phyloP scores from a whole-genome alignment of 1,140 invertebrate species.

The Solen grandis region DNA sequence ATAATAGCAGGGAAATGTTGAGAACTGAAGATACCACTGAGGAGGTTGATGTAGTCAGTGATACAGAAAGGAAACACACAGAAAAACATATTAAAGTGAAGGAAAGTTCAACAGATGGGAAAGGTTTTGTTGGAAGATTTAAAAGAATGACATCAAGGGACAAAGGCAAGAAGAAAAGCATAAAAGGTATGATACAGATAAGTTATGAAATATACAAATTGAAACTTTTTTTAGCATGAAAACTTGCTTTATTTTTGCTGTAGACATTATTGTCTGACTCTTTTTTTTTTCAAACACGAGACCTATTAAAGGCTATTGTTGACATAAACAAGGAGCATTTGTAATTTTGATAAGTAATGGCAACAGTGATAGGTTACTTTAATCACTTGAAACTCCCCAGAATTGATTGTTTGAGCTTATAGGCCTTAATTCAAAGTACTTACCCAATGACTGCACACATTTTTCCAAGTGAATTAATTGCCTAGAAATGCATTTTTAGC shows the following conservation, averaged over 20 bases:
- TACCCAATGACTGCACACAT: too few species aligned
- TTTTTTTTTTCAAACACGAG: not conserved
- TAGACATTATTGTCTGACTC: conserved; percentile 3
- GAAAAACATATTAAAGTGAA: conserved; percentile 28
- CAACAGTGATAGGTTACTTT: too few species aligned
- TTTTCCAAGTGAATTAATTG: too few species aligned
- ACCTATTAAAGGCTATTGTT: not conserved
- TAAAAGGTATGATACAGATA: conserved; percentile 18
- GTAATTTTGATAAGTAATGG: conserved; percentile 28
- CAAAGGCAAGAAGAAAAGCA: conserved; percentile 1
- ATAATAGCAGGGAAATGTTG: not conserved
- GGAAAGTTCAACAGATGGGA: conserved; percentile 15
- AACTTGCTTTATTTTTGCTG: not conserved
- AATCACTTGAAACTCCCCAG: too few species aligned
- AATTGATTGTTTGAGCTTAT: too few species aligned
- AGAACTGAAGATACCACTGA: conserved; percentile 10
- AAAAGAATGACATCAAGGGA: conserved; percentile 26
- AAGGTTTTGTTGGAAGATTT: conserved; percentile 20
- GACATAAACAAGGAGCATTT: not conserved
- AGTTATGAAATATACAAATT: not conserved
- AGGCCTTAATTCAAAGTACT: too few species aligned
- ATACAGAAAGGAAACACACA: conserved; percentile 28
- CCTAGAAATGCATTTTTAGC: too few species aligned
- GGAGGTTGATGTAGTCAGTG: not conserved
- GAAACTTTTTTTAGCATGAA: not conserved